phyloP scores from a whole-genome alignment of 2,888 invertebrate species.

The Leptinotarsa haldemani region DNA sequence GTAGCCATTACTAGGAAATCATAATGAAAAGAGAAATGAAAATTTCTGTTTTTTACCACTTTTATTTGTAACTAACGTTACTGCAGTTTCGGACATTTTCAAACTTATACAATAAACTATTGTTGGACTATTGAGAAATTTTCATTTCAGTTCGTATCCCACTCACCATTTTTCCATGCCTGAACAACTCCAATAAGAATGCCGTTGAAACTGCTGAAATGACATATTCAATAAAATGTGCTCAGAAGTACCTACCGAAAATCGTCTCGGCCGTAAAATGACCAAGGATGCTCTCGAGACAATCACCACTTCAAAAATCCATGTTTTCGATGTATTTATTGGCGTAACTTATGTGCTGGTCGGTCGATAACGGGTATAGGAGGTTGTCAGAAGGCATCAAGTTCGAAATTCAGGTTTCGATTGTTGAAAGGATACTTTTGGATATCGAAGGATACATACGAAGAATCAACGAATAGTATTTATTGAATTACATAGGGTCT shows the following conservation, averaged over 20 bases:
- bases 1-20: too few species aligned
- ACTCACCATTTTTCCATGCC: too few species aligned
- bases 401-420: neutral
- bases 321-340: conserved; percentile 48
- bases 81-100: too few species aligned
- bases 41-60: too few species aligned
- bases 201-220: conserved; percentile 22
- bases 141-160: neutral
- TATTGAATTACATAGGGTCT: too few species aligned
- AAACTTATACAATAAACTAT: too few species aligned
- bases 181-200: neutral
- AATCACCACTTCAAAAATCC: conserved; percentile 42
- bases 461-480: too few species aligned
- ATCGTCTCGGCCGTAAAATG: conserved; percentile 25
- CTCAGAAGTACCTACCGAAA: conserved; percentile 19
- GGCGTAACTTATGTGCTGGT: conserved; percentile 30
- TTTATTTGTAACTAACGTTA: too few species aligned
- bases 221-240: conserved; percentile 28
- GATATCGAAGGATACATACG: too few species aligned
- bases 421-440: neutral
- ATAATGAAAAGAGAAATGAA: too few species aligned
- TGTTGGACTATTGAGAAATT: too few species aligned
- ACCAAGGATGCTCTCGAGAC: conserved; percentile 37
- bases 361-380: neutral
- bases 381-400: neutral